phyloP scores from a whole-genome alignment of 2,113 vertebrate species.

The Tinamus guttatus region DNA sequence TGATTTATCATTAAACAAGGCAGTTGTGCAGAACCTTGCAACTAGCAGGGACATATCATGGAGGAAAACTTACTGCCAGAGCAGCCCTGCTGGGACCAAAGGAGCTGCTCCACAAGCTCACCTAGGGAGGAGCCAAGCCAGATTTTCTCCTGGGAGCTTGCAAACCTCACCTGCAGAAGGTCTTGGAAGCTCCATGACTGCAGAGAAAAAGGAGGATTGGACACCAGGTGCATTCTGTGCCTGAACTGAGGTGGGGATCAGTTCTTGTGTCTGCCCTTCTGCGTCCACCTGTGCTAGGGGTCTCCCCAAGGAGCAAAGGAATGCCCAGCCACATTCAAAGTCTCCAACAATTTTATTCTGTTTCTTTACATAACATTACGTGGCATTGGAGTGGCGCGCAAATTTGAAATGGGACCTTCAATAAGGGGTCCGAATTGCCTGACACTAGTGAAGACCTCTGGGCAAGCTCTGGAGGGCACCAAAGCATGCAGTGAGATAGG shows the following conservation, averaged over 20 bases:
- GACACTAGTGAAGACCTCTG: neutral
- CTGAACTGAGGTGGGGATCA: rapidly evolving
- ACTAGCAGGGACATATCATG: neutral
- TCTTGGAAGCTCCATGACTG: neutral
- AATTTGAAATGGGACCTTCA: neutral
- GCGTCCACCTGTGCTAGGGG: neutral
- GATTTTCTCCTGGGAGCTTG: neutral
- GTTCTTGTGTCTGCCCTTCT: neutral
- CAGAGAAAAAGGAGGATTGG: neutral
- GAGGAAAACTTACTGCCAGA: neutral
- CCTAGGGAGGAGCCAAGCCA: neutral
- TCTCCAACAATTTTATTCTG: neutral
- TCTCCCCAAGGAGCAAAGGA: neutral
- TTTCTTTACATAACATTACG: neutral
- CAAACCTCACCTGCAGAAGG: neutral
- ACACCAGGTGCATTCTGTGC: neutral
- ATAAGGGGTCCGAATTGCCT: neutral
- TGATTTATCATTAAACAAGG: neutral
- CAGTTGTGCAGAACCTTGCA: neutral
- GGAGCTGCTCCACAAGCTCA: neutral
- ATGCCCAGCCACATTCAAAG: neutral
- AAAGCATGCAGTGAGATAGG: neutral
- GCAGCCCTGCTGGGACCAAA: neutral
- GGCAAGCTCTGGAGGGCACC: conserved; percentile 12
- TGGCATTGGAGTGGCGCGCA: rapidly evolving